These are phyloP conservation scores for Camponotus floridanus DNA, from an alignment of 1,140 invertebrate genomes.

Conservation along the genomic window DNA sequence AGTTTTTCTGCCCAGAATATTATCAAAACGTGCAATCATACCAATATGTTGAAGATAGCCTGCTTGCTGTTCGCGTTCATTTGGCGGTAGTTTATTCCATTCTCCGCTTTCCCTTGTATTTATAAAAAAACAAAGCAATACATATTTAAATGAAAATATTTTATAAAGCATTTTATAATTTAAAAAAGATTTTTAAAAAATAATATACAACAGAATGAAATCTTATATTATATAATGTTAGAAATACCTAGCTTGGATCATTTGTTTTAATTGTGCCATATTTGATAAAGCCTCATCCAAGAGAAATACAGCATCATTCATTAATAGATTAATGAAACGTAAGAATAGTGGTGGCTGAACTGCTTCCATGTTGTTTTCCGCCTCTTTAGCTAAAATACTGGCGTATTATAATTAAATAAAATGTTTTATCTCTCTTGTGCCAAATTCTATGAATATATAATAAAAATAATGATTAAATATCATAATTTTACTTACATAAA, in stretches of 20 bases:
- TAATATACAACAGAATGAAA: not conserved
- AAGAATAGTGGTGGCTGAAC: slow-evolving; percentile 96
- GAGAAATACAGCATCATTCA: slow-evolving; percentile 98
- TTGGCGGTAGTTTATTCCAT: slow-evolving; percentile 90
- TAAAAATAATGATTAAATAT: slow-evolving; percentile 14
- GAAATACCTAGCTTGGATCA: slow-evolving; percentile 90
- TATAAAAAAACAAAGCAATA: slow-evolving; percentile 32
- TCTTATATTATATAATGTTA: not conserved
- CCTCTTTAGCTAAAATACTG: slow-evolving; percentile 90
- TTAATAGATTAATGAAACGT: slow-evolving; percentile 97
- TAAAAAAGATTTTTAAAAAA: not conserved
- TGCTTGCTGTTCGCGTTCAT: slow-evolving; percentile 93
- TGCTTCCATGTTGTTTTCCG: slow-evolving; percentile 95
- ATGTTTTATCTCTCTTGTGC: not conserved
- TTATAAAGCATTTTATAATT: not conserved
- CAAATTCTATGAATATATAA: not conserved
- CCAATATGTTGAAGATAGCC: slow-evolving; percentile 92
- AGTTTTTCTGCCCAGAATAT: slow-evolving; percentile 96
- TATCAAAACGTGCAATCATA: slow-evolving; percentile 96
- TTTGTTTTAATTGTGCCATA: slow-evolving; percentile 93
- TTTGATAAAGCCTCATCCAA: slow-evolving; percentile 96
- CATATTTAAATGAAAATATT: slow-evolving; percentile 4
- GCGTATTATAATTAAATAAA: slow-evolving; percentile 26
- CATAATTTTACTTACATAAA: slow-evolving; percentile 89
- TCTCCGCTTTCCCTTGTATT: slow-evolving; percentile 90